Evolutionary conservation across 2,888 invertebrate species (phyloP), one percentile per base, ranked within the genome.

Genomic region (Glaucopsyche alexis): DNA sequence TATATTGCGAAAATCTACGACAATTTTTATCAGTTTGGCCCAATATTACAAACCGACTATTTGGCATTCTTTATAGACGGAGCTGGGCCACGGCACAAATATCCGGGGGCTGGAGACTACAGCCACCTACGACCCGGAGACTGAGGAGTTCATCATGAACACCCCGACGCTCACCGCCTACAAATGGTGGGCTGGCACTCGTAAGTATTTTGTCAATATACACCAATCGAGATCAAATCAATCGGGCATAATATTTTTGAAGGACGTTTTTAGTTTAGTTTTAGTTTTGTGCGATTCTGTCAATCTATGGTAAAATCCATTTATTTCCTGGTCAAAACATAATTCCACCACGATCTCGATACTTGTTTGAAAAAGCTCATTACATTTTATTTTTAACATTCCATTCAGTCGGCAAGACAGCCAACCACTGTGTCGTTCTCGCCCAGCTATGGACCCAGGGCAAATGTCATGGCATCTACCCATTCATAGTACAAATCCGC

Each of bases 101-200:
- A 94, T 99, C 45, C 94, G 98, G 84, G 98, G 98, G 0, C 87
- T 99, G 73, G 99, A 99, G 93, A 99, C 99, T 0, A 97, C 97
- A 0, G 97, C 99, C 1, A 97, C 96, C 0, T 99, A 98, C 83
- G 98, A 99, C 86, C 94, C 95, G 0, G 86, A 87, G 16, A 96
- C 95, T 0, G 94, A 98, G 86, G 97, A 98, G 88, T 99, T 99
- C 86, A 87, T 98, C 49, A 85, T 99, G 8, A 95, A 98, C 83
- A 96, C 96, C 73, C 99, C 99, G 0, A 96, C 96, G 0, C 87
- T 98, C 11, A 97, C 97, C 0, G 95, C 98, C 0, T 97, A 97
- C 83, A 99, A 99, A 90, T 99, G 98, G 98, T 99, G 98, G 99
- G 98, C 98, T 19, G 99, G 98, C 60, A 96, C 97, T 83, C 94